Evolutionary conservation across 2,113 vertebrate species (phyloP).

Genomic region (Amblyopsis rosae): DNA sequence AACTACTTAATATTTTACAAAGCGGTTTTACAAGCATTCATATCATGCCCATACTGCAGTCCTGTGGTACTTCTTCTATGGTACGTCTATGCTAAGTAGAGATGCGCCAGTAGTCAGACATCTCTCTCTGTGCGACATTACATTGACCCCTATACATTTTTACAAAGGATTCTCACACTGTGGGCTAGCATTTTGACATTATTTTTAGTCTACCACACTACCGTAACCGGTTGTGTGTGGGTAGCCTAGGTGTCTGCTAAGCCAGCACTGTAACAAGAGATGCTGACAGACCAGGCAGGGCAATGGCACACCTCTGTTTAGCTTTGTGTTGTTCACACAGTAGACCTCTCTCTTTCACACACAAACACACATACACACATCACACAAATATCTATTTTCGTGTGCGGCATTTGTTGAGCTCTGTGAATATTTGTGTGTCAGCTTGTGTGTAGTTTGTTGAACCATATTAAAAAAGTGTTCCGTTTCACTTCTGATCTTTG

Average conservation of each 20-base stretch:
- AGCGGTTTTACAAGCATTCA: no score
- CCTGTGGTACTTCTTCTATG: no score
- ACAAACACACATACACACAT: no score
- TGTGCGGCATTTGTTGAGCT: neutral
- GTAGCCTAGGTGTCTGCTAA: neutral
- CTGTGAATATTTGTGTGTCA: constrained; percentile 7
- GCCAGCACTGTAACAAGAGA: constrained; percentile 17
- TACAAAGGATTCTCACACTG: constrained; percentile 14
- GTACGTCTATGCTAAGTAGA: no score
- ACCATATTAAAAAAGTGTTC: constrained; percentile 4
- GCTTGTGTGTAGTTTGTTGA: neutral
- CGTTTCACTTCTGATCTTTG: constrained; percentile 29
- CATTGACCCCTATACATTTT: constrained; percentile 2
- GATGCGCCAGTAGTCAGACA: no score
- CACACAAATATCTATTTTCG: neutral
- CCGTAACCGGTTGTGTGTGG: neutral
- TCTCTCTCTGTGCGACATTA: neutral
- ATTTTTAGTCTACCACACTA: constrained; percentile 26
- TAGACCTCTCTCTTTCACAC: neutral
- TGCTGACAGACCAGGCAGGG: neutral
- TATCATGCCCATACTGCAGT: no score
- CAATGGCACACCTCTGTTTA: neutral
- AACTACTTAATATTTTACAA: no score
- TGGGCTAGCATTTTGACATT: constrained; percentile 4
- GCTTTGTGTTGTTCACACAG: neutral